Base-by-base conservation (phyloP, 2,113 vertebrate species). In the Plecotus auritus region DNA sequence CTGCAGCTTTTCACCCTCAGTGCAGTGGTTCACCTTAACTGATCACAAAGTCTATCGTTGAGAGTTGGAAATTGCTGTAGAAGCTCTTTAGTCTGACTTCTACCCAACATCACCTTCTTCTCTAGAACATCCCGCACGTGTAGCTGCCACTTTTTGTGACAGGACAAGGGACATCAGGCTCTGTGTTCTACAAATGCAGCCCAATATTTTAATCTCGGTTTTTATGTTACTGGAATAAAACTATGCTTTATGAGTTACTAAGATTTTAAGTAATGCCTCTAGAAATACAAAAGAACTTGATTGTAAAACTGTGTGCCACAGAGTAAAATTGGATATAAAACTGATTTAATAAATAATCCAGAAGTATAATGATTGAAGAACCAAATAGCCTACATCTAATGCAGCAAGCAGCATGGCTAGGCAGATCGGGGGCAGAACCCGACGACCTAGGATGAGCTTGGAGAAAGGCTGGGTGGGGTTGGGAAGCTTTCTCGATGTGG, bases 21-120 rank as follows among this genome's bases (percentile, higher is more conserved):
- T 6, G 6, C 2, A 0, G 9, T 4, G 20, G 49, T 83, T 56
- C 16, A 2, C 70, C 2, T 0, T 35, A 1, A 35, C 7, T 1
- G 3, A 17, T 22, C 28, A 35, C 28, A 22, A 9, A 45, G 66
- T 14, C 5, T 5, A 5, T 7, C 10, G n/a, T 30, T n/a, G 17
- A 3, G 45, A n/a, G 32, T 2, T 30, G n/a, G 47, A n/a, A n/a
- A 70, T 54, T 74, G n/a, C 14, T 61, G 10, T 17, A 40, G 56
- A 56, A 42, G 22, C n/a, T 30, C 40, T 37, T 14, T 26, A 18
- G 5, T 72, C 42, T 37, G 18, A 3, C 56, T 22, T 74, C 47
- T 40, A 13, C n/a, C 42, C 42, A 54, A 0, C 6, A 26, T 14
- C 1, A 4, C 30, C 1, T n/a, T 49, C 54, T 35, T 23, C 40